phyloP scores from a whole-genome alignment of 2,888 invertebrate species.

The Euclidia mi region DNA sequence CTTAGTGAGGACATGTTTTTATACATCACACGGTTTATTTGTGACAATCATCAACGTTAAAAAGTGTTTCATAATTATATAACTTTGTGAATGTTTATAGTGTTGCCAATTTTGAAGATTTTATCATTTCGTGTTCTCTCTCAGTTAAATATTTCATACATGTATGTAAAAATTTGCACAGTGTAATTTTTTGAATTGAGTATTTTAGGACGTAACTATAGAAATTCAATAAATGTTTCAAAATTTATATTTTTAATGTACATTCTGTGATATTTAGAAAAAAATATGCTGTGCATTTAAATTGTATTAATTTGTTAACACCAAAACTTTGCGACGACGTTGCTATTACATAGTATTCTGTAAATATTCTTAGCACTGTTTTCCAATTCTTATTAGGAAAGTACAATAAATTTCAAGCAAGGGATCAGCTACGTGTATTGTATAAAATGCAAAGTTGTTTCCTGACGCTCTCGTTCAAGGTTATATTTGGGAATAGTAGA shows the following conservation, averaged over 20 bases:
- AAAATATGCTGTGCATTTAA: constrained; percentile 14
- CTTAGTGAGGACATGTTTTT: constrained; percentile 20
- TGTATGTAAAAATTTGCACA: constrained; percentile 9
- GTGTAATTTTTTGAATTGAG: constrained; percentile 12
- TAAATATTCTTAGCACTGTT: constrained; percentile 9
- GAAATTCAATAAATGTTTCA: constrained; percentile 9
- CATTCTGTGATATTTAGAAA: constrained; percentile 16
- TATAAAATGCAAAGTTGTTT: constrained; percentile 7
- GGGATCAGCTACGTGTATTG: constrained; percentile 8
- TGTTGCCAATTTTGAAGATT: background rate
- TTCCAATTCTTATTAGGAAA: constrained; percentile 2
- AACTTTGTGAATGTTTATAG: constrained; percentile 5
- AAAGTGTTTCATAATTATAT: constrained; percentile 13
- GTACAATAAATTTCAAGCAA: background rate
- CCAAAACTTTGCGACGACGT: constrained; percentile 7
- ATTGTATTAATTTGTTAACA: background rate
- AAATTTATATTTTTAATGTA: constrained; percentile 11
- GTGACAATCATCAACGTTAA: constrained; percentile 25
- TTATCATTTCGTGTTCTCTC: constrained; percentile 1
- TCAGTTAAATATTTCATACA: constrained; percentile 7
- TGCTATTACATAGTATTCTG: constrained; percentile 14
- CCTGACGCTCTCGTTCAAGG: constrained; percentile 10
- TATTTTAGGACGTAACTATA: background rate
- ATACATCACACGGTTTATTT: constrained; percentile 32
- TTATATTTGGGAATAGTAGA: constrained; percentile 7